Evolutionary conservation across 2,113 vertebrate species (phyloP), one percentile per base, ranked within the genome.

Genomic region (Tetraodon nigroviridis): DNA sequence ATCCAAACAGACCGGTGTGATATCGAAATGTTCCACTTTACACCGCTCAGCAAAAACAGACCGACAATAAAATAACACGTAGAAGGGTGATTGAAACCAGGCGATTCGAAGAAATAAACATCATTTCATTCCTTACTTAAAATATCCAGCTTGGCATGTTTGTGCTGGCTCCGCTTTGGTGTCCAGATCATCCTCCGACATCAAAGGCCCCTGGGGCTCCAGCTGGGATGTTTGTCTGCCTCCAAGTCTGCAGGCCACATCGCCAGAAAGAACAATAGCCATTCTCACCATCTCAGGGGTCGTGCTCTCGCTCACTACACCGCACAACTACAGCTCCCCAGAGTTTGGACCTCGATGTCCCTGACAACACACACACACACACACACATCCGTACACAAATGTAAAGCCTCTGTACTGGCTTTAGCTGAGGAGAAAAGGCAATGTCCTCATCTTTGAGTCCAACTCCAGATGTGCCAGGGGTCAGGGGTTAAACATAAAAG

Each of bases 401-500:
- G 88, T 55, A 83, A 83, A 81, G 77, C 77, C 79, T 79, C 88
- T 55, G 84, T 86, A 87, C 90, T 87, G 49, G 80, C 90, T 90
- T 88, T 84, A 61, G 86, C 89, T 71, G 76, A 90, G 87, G 75
- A 90, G 89, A 92, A 93, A 94, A 89, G 90, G 90, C 93, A 95
- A 94, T 90, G 92, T 95, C 91, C 90, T 92, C 87, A 67, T 91
- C 84, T 91, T 92, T 85, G 89, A 88, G 91, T 18, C 85, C 90
- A 92, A 93, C 89, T 95, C 96, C 95, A 99, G 94, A 99, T 98
- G 95, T 95, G 83, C 73, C 78, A 4, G 50, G 74, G 92, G 94
- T 94, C 90, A 93, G 88, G 90, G 93, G 94, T 94, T 86, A 87
- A 82, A 94, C 93, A 95, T 94, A 91, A 96, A 98, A 98, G 94